Percentiles rank a stretch among this genome's conserved stretches.
These are phyloP conservation scores for Potamilus streckersoni DNA, from an alignment of 1,140 invertebrate genomes.

Conservation along the genomic window DNA sequence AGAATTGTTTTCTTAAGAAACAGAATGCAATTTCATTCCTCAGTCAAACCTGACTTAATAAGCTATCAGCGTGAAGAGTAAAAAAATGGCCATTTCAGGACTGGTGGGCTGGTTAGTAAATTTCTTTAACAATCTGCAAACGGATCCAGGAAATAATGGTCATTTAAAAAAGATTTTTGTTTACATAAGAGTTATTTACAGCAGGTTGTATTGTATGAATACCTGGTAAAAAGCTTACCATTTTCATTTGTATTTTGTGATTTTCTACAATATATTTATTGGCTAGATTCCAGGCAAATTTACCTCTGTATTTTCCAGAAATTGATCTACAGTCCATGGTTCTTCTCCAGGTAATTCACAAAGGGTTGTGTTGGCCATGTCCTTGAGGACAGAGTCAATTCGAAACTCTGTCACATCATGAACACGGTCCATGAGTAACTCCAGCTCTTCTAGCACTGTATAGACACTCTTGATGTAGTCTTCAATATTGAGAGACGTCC, in stretches of 20 bases:
- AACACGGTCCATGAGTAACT: constrained; percentile 83
- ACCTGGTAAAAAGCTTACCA: neutral
- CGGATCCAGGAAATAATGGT: too few relatives aligned
- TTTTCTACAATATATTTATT: neutral
- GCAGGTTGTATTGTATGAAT: neutral
- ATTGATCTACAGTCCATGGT: constrained; percentile 88
- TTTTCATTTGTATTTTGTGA: neutral
- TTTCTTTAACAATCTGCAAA: too few relatives aligned
- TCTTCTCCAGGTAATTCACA: constrained; percentile 82
- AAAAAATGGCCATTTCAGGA: too few relatives aligned
- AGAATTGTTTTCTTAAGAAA: too few relatives aligned
- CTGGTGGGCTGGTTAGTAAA: too few relatives aligned
- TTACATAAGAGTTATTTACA: neutral
- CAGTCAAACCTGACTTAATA: too few relatives aligned
- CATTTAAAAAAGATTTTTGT: too few relatives aligned
- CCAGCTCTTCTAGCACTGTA: constrained; percentile 82
- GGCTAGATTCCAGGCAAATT: neutral
- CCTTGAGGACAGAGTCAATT: constrained; percentile 86
- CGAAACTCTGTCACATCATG: constrained; percentile 93
- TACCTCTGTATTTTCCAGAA: constrained; percentile 80
- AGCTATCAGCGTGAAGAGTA: too few relatives aligned
- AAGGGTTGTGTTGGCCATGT: constrained; percentile 87
- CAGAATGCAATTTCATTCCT: too few relatives aligned
- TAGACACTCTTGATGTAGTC: constrained; percentile 77
- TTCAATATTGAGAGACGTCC: constrained; percentile 84